Evolutionary conservation across 2,113 vertebrate species (phyloP), one percentile per base, ranked within the genome.

Genomic region (Phalacrocorax carbo): DNA sequence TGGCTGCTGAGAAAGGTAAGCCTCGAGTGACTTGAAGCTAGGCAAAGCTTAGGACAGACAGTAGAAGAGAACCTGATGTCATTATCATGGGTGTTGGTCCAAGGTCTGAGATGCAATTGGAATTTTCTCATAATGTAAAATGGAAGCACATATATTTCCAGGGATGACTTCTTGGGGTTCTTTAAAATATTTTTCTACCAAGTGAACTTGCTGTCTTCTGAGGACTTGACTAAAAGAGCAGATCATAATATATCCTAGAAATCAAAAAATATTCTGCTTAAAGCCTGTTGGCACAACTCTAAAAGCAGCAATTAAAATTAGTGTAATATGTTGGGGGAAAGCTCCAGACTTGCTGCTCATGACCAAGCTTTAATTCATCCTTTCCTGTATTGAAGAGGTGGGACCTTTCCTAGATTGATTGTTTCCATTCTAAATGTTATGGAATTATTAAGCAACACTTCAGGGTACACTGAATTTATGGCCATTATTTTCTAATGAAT

Each of bases 401-500:
- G 84, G 44, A 88, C 88, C 60, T 92, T 86, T 82, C 49, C 71
- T 77, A 66, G 88, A 93, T 71, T 78, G 86, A 96, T 82, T 96
- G 69, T 76, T 82, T 71, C 36, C 79, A 51, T 91, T 94, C 48
- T 94, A 91, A 96, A 90, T 95, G 86, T 88, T 96, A 93, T 79
- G 72, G 82, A 92, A 81, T 90, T 95, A 95, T 94, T 92, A 97
- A 95, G 82, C 85, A 95, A 81, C 2, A 5, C 40, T 93, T 92
- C 68, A 68, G 57, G 72, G 64, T 38, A 38, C 54, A 66, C 73
- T 95, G 90, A 93, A 97, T 94, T 97, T 90, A 94, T 79, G 17
- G 38, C 34, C 49, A 65, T 96, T 95, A 90, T 81, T 94, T 94
- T 88, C 52, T 92, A 93, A 96, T 94, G 79, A 93, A 96, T 96